A percentile compares a stretch with the other conserved stretches of the same genome.
These are phyloP conservation scores for Varroa destructor DNA, from an alignment of 1,140 invertebrate species.

Conservation along the genomic window DNA sequence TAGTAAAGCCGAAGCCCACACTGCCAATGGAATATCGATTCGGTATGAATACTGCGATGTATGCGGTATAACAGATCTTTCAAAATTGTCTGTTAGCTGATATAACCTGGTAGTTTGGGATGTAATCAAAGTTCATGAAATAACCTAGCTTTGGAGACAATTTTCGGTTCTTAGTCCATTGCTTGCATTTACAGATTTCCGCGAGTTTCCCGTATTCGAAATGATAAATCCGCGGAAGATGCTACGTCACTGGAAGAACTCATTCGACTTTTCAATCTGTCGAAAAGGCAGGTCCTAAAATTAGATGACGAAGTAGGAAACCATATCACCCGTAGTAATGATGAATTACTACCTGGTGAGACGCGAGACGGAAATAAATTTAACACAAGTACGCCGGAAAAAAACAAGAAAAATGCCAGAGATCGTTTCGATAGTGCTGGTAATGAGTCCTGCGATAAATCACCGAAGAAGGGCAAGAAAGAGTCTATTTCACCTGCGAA, in stretches of 20 bases:
- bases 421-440: too few species aligned
- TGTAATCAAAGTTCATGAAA: too few species aligned
- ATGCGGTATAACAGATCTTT: background rate
- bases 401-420: background rate
- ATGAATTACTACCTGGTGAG: background rate
- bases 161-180: background rate
- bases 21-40: conserved; percentile 78
- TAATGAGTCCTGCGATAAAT: background rate
- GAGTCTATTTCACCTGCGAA: background rate
- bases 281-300: conserved; percentile 26
- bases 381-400: background rate
- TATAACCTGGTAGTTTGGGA: background rate
- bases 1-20: conserved; percentile 69
- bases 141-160: background rate
- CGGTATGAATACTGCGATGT: conserved; percentile 30
- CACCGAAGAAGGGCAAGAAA: background rate
- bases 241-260: conserved; percentile 66
- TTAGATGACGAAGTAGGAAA: conserved; percentile 30
- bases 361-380: background rate
- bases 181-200: conserved; percentile 53
- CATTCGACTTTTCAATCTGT: conserved; percentile 36
- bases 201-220: conserved; percentile 62
- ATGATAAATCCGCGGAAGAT: conserved; percentile 68
- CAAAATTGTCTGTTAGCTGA: background rate
- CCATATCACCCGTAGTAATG: conserved; percentile 2